Evolutionary conservation across 2,888 invertebrate species (phyloP), one percentile per base, ranked within the genome.

Genomic region (Anagyrus pseudococci): DNA sequence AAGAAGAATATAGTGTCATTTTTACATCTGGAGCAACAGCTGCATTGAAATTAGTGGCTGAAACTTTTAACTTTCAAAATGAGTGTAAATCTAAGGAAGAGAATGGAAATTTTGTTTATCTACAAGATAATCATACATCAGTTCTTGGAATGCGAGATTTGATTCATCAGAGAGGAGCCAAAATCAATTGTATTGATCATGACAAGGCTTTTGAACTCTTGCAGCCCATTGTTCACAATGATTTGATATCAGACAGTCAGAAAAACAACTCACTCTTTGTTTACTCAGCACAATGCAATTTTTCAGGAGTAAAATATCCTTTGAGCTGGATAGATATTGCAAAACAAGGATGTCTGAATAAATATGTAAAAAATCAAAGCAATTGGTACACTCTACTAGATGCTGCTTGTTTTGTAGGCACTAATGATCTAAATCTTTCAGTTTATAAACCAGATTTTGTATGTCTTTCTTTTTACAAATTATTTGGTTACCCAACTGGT

Each of bases 1-100:
- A 87, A 0, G 87, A 92, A 8, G 89, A 92, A 52, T 98, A 98
- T 80, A 86, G 88, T 62, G 87, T 98, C 1, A 87, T 98, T 69
- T 98, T 98, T 76, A 98, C 97, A n/a, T 89, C 92, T 0, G 95
- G 97, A 41, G 90, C 96, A n/a, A 96, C 98, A 22, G 89, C 88
- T 20, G 87, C 94, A 1, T 79, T 98, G 56, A 96, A 94, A 84
- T 76, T 92, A 49, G 83, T 96, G 1, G 92, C 90, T 0, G 96
- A 98, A 79, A 84, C 87, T 59, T 97, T 98, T 77, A 76, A 85
- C 66, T 93, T 90, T 77, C 60, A 64, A 13, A 43, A 58, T 29
- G 40, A 49, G 15, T 64, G 66, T 54, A 67, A 59, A 41, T 62
- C 53, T 19, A 26, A 20, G 8, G 25, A 43, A 4, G 26, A 59